Conservation (phyloP, 2,797 vertebrate genomes). For the Garrulus glandarius region DNA sequence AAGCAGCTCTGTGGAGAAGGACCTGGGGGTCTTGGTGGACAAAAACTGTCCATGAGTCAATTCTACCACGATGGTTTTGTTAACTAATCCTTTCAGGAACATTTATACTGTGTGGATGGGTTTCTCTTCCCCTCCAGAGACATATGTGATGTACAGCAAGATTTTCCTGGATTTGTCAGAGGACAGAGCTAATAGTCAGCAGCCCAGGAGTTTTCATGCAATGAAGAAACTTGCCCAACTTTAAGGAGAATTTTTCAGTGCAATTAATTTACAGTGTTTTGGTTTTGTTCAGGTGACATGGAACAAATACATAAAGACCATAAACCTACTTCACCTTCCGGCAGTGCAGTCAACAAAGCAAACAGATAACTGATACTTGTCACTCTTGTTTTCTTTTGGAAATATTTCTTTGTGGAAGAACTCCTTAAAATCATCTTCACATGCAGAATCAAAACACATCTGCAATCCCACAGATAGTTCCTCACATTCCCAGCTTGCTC, state of each 20-base stretch:
- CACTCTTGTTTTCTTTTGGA: neutral
- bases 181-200: neutral
- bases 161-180: neutral
- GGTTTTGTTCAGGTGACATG: neutral
- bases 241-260: neutral
- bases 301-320: neutral
- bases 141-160: neutral
- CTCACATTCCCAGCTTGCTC: neutral
- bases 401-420: neutral
- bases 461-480: neutral
- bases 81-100: neutral
- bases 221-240: neutral
- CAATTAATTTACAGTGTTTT: neutral
- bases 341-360: neutral
- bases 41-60: neutral
- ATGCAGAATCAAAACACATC: neutral
- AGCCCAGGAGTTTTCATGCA: neutral
- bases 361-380: neutral
- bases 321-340: neutral
- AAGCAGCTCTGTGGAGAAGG: neutral
- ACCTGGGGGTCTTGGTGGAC: neutral
- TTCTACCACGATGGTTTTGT: neutral
- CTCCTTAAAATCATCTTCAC: neutral
- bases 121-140: neutral
- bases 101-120: neutral